Evolutionary conservation across 2,797 vertebrate genomes (phyloP).

Genomic region (Xerus rutilus): DNA sequence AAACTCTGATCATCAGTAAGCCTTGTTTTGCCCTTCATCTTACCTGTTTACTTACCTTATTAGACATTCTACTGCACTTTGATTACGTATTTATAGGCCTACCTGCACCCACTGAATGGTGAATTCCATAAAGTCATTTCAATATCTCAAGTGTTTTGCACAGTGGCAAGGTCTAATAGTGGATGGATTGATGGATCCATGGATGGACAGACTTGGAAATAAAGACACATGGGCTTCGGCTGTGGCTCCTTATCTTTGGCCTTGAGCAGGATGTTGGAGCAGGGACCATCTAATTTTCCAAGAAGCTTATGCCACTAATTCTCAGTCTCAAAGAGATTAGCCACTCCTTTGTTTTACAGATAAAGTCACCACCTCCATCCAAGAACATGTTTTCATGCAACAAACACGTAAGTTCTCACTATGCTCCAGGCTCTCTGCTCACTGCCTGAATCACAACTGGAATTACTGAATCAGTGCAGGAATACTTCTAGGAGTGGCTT

Average conservation of each 20-base stretch:
- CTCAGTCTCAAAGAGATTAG: background rate
- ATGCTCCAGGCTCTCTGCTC: background rate
- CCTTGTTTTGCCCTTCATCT: background rate
- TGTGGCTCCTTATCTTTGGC: background rate
- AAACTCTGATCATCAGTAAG: background rate
- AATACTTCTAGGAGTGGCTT: background rate
- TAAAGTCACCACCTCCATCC: background rate
- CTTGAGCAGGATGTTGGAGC: background rate
- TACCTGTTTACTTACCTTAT: background rate
- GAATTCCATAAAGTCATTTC: conserved; percentile 13
- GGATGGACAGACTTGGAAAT: background rate
- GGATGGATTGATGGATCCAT: background rate
- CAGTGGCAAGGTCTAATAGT: background rate
- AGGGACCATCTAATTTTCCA: background rate
- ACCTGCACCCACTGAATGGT: background rate
- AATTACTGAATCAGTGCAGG: background rate
- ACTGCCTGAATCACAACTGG: background rate
- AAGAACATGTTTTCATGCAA: background rate
- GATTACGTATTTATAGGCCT: background rate
- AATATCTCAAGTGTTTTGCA: background rate
- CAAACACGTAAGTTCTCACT: conserved; percentile 1
- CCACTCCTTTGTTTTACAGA: background rate
- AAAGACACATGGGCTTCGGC: background rate
- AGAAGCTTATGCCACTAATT: background rate
- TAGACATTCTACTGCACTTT: background rate